Evolutionary conservation across 2,888 invertebrate species (phyloP).

Genomic region (Amiota minor): DNA sequence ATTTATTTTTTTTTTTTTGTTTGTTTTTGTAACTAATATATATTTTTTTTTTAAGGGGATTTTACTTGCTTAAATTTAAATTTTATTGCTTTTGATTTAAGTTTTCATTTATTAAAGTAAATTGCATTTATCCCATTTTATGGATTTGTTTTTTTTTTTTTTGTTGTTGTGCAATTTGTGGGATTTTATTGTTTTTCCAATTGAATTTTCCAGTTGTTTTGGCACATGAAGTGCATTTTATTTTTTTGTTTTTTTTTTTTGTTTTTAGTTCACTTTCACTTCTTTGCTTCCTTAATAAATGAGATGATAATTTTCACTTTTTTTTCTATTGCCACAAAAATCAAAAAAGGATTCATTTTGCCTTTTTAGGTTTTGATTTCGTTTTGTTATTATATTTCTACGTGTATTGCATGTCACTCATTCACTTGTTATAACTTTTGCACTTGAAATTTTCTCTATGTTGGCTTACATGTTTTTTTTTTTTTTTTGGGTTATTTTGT

Average conservation of each 20-base stretch:
- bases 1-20: slow-evolving; percentile 1
- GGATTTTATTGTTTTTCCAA: background rate
- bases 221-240: background rate
- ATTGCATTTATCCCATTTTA: background rate
- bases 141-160: background rate
- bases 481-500: too few relatives aligned
- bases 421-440: background rate
- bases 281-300: too few relatives aligned
- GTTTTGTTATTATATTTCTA: too few relatives aligned
- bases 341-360: too few relatives aligned
- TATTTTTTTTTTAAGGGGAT: background rate
- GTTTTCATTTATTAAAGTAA: background rate
- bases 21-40: background rate
- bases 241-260: background rate
- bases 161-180: background rate
- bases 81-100: slow-evolving; percentile 11
- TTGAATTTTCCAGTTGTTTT: background rate
- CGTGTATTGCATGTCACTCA: background rate
- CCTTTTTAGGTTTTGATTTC: too few relatives aligned
- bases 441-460: background rate
- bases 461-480: too few relatives aligned
- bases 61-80: background rate
- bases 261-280: background rate
- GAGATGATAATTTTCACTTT: too few relatives aligned
- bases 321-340: too few relatives aligned